These are phyloP conservation scores for Lichenostomus cassidix DNA, from an alignment of 2,113 vertebrate species.

Conservation along the genomic window DNA sequence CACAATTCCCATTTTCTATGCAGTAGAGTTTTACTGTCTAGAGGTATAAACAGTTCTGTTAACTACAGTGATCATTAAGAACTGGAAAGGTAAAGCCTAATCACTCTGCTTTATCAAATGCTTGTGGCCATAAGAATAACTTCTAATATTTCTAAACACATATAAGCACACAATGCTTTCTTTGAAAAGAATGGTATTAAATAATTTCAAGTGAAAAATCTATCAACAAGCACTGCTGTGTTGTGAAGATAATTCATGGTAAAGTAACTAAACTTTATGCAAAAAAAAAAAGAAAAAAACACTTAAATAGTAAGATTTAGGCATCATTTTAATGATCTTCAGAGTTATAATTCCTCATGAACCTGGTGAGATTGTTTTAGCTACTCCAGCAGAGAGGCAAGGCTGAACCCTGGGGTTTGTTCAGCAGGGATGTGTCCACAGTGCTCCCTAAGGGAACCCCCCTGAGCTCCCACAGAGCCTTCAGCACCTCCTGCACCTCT, in stretches of 20 bases:
- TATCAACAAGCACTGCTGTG: not conserved
- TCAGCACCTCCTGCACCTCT: not conserved
- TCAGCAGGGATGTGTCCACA: fast-evolving
- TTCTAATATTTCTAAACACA: not conserved
- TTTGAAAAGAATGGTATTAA: not conserved
- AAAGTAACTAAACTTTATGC: not conserved
- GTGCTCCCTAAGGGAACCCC: not conserved
- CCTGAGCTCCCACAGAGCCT: not conserved
- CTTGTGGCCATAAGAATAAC: not conserved
- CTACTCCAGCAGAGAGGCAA: not conserved
- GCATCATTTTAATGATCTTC: not conserved
- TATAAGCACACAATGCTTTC: not conserved
- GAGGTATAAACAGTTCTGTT: not conserved
- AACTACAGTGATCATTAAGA: not conserved
- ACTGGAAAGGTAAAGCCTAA: not conserved
- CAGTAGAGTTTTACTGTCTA: not conserved
- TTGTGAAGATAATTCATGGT: not conserved
- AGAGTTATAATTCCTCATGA: not conserved
- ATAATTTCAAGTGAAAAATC: not conserved
- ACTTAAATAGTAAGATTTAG: not conserved
- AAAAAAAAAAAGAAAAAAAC: not conserved
- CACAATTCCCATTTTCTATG: not conserved
- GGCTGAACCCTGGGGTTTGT: not conserved
- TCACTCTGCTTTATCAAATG: not conserved
- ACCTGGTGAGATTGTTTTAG: not conserved